Evolutionary conservation across 1,140 invertebrate species (phyloP), one percentile per base, ranked within the genome.

Genomic region (Eupristina koningsbergeri): DNA sequence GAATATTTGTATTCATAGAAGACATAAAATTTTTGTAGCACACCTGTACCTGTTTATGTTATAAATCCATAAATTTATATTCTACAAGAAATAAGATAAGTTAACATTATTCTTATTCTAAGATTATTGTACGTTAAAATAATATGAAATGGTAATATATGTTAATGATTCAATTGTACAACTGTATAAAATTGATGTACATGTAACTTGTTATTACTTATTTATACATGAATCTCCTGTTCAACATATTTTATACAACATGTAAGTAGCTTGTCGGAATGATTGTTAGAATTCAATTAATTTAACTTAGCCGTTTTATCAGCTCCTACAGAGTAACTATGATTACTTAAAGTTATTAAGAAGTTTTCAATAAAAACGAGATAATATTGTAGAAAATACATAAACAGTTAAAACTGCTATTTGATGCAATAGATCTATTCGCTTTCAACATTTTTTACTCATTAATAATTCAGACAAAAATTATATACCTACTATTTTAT

Each of bases 161-260:
- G n/a, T 41, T 22, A 41, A 26, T 41, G 67, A 71, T 41, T 41
- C 36, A 41, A 71, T 71, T 22, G 22, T 6, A 39, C 22, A 71
- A 71, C 67, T 71, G 41, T 71, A 71, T 71, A 71, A 71, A 71
- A 71, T 71, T 41, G 22, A 71, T n/a, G 67, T 71, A 36, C 36
- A 71, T 31, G 41, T 41, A 71, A 41, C 67, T 71, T 71, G 41
- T 71, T 71, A 71, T 41, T 71, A 71, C 67, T 71, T 71, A 71
- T 71, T 71, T 71, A 71, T 71, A n/a, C n/a, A n/a, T n/a, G n/a
- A n/a, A n/a, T n/a, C n/a, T n/a, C n/a, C n/a, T n/a, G n/a, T n/a
- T n/a, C n/a, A n/a, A n/a, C n/a, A n/a, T n/a, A n/a, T n/a, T n/a
- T n/a, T n/a, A n/a, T n/a, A n/a, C n/a, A n/a, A n/a, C n/a, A n/a